These are phyloP conservation scores for Stigmatopora argus DNA, from an alignment of 2,113 vertebrate genomes.

Conservation along the genomic window DNA sequence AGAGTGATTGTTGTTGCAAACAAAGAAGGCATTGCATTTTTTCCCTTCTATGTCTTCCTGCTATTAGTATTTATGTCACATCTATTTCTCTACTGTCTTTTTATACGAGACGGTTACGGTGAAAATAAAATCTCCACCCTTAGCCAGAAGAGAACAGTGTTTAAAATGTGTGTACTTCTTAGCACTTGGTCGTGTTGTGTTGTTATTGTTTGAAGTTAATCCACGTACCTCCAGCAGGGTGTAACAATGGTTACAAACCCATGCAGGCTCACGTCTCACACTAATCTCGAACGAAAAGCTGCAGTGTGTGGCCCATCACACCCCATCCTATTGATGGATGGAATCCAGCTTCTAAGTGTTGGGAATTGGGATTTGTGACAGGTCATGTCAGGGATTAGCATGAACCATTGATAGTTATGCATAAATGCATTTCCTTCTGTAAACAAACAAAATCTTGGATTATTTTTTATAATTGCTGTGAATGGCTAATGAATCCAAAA, in stretches of 20 bases:
- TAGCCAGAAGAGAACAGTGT: background rate
- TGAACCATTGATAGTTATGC: slow-evolving; percentile 12
- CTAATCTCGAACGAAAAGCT: slow-evolving; percentile 50
- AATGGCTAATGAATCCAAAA: background rate
- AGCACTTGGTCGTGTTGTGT: slow-evolving; percentile 12
- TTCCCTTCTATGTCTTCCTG: background rate
- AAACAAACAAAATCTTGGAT: slow-evolving; percentile 13
- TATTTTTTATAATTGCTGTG: background rate
- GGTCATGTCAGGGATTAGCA: slow-evolving; percentile 26
- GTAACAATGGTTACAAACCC: slow-evolving; percentile 3
- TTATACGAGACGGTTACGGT: background rate
- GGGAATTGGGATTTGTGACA: slow-evolving; percentile 38
- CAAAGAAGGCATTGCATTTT: background rate
- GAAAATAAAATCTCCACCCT: slow-evolving; percentile 6
- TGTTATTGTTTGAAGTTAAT: slow-evolving; percentile 26
- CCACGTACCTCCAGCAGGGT: slow-evolving; percentile 27
- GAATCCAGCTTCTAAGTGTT: slow-evolving; percentile 14
- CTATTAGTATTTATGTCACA: background rate
- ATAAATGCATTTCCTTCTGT: slow-evolving; percentile 3
- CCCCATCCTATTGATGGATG: slow-evolving; percentile 33
- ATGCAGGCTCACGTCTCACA: slow-evolving; percentile 7
- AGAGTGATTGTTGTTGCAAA: slow-evolving; percentile 5
- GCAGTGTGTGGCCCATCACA: slow-evolving; percentile 26
- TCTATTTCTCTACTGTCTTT: background rate
- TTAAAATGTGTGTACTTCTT: slow-evolving; percentile 16